phyloP scores from a whole-genome alignment of 2,888 invertebrate species.

The Sycophila texana region DNA sequence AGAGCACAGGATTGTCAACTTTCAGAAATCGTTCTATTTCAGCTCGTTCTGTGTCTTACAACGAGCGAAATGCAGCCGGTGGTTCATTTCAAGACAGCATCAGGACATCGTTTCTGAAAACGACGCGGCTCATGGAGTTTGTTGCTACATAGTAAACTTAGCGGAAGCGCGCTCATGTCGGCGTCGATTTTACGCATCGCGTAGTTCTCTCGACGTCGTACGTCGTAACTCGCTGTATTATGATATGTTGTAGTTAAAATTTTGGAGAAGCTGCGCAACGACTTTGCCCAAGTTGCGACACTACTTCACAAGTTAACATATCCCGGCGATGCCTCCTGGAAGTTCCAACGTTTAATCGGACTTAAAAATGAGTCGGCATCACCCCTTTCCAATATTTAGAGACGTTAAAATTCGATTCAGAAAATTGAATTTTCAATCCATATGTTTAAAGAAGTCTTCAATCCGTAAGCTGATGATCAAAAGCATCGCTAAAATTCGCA shows the following conservation, averaged over 20 bases:
- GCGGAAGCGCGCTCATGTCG: neutral
- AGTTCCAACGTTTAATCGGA: no score
- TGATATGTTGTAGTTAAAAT: constrained; percentile 41
- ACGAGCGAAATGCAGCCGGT: no score
- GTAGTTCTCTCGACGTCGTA: neutral
- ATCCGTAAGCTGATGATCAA: no score
- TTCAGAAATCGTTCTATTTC: neutral
- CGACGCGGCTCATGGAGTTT: neutral
- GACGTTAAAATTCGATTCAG: no score
- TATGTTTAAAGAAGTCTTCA: no score
- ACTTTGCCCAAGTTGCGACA: constrained; percentile 21
- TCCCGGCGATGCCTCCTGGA: no score
- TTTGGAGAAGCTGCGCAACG: neutral
- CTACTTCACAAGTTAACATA: no score
- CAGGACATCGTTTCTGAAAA: constrained; percentile 19
- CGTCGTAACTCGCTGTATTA: constrained; percentile 44
- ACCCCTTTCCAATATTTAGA: no score
- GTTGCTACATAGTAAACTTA: constrained; percentile 24
- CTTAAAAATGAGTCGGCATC: no score
- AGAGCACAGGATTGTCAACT: no score
- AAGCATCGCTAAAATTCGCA: no score
- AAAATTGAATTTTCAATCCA: no score
- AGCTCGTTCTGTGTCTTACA: neutral
- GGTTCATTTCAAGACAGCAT: neutral
- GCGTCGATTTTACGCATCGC: constrained; percentile 48